Conservation (phyloP, 2,797 vertebrate genomes). For the Heterohyrax brucei region DNA sequence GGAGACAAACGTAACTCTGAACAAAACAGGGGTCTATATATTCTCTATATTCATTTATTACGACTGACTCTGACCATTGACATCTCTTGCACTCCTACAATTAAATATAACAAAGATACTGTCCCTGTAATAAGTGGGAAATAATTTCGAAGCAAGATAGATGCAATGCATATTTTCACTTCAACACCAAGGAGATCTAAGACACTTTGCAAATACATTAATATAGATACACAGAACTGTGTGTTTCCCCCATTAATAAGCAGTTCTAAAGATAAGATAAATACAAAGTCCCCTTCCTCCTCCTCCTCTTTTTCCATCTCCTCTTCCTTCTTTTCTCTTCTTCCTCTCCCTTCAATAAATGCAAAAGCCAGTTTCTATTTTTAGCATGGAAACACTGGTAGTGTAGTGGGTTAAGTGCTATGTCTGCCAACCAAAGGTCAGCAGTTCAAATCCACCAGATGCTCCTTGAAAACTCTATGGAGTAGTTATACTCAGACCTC, state of each 20-base stretch:
- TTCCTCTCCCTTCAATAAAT: not conserved
- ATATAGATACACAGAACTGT: not conserved
- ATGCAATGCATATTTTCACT: conserved; percentile 18
- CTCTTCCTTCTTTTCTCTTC: not conserved
- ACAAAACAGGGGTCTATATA: not conserved
- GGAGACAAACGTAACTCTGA: conserved; percentile 4
- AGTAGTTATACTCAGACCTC: no score
- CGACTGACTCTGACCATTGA: not conserved
- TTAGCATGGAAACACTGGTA: not conserved
- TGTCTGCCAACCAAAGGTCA: no score
- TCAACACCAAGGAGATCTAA: conserved; percentile 68
- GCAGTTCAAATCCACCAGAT: no score
- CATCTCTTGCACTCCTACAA: conserved; percentile 10
- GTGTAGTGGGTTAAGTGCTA: no score
- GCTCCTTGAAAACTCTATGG: no score
- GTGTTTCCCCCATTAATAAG: not conserved
- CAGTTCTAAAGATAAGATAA: not conserved
- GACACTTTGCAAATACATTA: conserved; percentile 54
- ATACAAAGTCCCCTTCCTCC: not conserved
- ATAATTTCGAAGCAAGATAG: not conserved
- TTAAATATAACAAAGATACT: conserved; percentile 51
- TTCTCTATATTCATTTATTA: conserved; percentile 32
- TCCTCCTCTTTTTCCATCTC: not conserved
- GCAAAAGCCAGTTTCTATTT: conserved; percentile 5
- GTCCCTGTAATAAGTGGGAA: not conserved